These are phyloP conservation scores for Microtus montanus DNA, from an alignment of 2,113 vertebrate species.

Conservation along the genomic window DNA sequence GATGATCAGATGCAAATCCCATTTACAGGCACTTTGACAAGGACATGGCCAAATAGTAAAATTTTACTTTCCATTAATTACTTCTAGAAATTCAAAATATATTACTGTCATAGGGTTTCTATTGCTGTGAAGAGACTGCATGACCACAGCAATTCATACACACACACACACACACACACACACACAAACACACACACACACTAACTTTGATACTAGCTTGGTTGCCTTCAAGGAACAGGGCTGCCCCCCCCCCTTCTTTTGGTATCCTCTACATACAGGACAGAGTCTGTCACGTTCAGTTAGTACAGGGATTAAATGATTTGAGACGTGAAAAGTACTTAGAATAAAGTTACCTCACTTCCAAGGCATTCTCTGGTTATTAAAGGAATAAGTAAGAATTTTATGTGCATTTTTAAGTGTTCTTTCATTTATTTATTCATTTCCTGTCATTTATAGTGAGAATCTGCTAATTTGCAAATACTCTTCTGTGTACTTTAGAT, in stretches of 20 bases:
- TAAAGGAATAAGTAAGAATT: conserved; percentile 1
- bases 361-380: background rate
- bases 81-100: background rate
- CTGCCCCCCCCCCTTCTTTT: background rate
- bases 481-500: background rate
- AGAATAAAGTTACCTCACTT: background rate
- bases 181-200: no score
- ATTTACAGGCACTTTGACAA: conserved; percentile 24
- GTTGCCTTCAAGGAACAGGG: background rate
- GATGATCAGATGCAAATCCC: background rate
- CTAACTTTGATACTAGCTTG: background rate
- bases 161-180: no score
- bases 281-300: background rate
- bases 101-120: background rate
- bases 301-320: background rate
- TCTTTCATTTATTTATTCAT: background rate
- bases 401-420: background rate
- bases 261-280: background rate
- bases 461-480: background rate
- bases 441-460: conserved; percentile 8
- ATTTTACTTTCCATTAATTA: conserved; percentile 5
- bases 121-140: background rate
- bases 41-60: background rate
- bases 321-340: background rate
- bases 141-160: background rate